These are phyloP conservation scores for Muscicapa adusta DNA, from an alignment of 2,113 vertebrate genomes.

Conservation along the genomic window DNA sequence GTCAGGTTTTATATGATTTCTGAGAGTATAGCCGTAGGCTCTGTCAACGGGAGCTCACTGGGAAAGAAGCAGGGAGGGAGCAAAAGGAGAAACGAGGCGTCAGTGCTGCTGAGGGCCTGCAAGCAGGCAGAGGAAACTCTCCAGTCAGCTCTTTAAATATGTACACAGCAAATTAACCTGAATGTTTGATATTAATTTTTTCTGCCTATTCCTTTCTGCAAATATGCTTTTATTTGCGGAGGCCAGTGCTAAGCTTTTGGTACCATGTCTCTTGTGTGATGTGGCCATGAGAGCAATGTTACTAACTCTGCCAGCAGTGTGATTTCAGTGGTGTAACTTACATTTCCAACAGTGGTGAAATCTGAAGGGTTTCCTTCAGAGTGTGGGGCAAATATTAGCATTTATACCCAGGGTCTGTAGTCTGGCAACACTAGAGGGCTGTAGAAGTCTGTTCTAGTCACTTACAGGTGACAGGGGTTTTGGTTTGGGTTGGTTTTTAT, in stretches of 20 bases:
- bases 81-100: background rate
- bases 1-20: constrained; percentile 69
- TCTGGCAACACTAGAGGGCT: constrained; percentile 74
- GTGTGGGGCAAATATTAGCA: background rate
- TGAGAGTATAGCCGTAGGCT: constrained; percentile 62
- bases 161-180: constrained; percentile 48
- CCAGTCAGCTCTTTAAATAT: constrained; percentile 61
- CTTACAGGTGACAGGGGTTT: background rate
- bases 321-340: background rate
- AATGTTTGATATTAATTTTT: background rate
- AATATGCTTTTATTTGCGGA: constrained; percentile 9
- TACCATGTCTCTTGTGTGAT: background rate
- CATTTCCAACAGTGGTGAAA: background rate
- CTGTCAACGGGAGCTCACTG: constrained; percentile 48
- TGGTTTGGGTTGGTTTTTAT: accelerated
- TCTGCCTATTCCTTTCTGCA: background rate
- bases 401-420: constrained; percentile 25
- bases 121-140: constrained; percentile 57
- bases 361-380: background rate
- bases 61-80: constrained; percentile 7
- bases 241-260: constrained; percentile 19
- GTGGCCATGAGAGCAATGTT: background rate
- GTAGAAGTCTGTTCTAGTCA: constrained; percentile 63
- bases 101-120: constrained; percentile 24
- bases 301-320: background rate